Percentiles rank a stretch among this genome's conserved stretches.
phyloP scores from a whole-genome alignment of 2,888 invertebrate species.

The Heptascelio sp. region DNA sequence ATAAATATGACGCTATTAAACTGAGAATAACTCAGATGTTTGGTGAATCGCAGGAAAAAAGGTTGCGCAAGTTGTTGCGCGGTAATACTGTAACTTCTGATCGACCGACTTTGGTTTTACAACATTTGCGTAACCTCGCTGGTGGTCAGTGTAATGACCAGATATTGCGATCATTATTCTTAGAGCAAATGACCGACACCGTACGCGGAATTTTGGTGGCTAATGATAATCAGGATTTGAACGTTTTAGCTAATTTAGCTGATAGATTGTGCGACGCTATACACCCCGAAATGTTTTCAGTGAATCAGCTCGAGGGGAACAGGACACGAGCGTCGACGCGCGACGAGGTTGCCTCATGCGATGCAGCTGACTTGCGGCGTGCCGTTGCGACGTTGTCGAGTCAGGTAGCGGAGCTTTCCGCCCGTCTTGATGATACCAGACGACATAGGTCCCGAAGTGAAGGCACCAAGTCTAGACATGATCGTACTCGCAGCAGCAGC shows the following conservation, averaged over 20 bases:
- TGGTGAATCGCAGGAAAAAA: background rate
- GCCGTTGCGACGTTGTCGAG: background rate
- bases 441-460: background rate
- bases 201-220: background rate
- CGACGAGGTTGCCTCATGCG: too few relatives aligned
- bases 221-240: background rate
- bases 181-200: constrained; percentile 1
- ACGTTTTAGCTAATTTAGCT: background rate
- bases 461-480: background rate
- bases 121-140: background rate
- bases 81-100: background rate
- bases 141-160: background rate
- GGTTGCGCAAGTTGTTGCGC: background rate
- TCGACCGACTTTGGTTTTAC: constrained; percentile 11
- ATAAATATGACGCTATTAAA: background rate
- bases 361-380: too few relatives aligned
- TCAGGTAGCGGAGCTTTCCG: background rate
- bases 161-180: background rate
- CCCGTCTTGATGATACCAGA: background rate
- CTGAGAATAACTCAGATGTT: background rate
- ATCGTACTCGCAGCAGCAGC: background rate
- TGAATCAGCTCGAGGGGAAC: too few relatives aligned
- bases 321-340: too few relatives aligned
- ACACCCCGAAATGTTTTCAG: background rate
- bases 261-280: background rate